These are phyloP conservation scores for Eremophila alpestris DNA, from an alignment of 2,797 vertebrate species.

Conservation along the genomic window DNA sequence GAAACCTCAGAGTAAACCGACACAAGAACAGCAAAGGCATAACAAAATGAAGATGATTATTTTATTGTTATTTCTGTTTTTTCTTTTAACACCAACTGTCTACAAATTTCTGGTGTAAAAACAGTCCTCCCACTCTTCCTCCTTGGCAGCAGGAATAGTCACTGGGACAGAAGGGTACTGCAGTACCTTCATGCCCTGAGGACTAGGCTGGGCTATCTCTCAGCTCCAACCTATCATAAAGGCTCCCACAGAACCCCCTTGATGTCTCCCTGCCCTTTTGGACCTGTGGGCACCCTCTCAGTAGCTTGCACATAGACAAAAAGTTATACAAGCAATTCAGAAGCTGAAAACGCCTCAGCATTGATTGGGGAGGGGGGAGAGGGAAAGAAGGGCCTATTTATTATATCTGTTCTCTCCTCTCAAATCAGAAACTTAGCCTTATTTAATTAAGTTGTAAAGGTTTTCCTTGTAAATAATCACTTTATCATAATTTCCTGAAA, in stretches of 20 bases:
- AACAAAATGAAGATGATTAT: accelerated
- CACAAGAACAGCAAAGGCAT: not conserved
- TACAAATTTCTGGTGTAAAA: not conserved
- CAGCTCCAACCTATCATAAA: not conserved
- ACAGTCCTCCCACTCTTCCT: accelerated
- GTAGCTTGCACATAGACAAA: accelerated
- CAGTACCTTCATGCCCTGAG: accelerated
- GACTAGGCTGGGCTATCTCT: not conserved
- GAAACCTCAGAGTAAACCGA: not conserved
- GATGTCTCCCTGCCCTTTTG: not conserved
- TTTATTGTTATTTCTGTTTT: not conserved
- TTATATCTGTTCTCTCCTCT: not conserved
- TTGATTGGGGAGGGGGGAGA: not conserved
- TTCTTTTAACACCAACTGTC: not conserved
- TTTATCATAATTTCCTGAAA: slow-evolving; percentile 69
- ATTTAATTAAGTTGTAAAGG: slow-evolving; percentile 55
- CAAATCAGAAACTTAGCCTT: slow-evolving; percentile 3
- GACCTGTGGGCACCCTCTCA: not conserved
- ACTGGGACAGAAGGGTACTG: not conserved
- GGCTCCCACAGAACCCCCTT: not conserved
- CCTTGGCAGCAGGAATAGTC: not conserved
- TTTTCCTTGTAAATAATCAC: slow-evolving; percentile 64
- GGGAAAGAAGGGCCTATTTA: not conserved
- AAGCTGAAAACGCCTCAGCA: not conserved
- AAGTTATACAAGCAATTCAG: not conserved